Evolutionary conservation across 2,797 vertebrate species (phyloP).

Genomic region (Florisuga fusca): DNA sequence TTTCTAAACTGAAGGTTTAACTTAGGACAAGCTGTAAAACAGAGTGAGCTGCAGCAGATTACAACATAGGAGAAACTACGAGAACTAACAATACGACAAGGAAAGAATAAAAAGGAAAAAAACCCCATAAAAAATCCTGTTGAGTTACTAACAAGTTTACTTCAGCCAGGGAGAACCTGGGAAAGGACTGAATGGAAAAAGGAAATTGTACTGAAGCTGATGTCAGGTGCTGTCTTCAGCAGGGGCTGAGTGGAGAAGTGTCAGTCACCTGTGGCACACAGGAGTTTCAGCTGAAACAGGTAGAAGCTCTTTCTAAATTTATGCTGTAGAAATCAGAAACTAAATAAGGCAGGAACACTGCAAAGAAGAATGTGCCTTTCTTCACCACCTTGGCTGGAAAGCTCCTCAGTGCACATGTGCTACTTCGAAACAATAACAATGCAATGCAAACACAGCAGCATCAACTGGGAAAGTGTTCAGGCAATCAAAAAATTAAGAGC

Average conservation of each 20-base stretch:
- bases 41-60: neutral
- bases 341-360: neutral
- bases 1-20: neutral
- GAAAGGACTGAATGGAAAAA: neutral
- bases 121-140: fast-evolving
- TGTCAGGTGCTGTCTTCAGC: fast-evolving
- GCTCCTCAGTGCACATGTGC: neutral
- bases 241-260: fast-evolving
- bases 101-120: neutral
- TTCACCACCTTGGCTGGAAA: neutral
- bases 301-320: neutral
- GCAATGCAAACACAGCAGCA: fast-evolving
- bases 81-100: neutral
- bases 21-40: neutral
- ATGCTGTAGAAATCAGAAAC: fast-evolving
- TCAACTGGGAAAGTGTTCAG: fast-evolving
- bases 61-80: fast-evolving
- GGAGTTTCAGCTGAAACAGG: neutral
- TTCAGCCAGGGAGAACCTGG: neutral
- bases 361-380: neutral
- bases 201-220: neutral
- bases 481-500: neutral
- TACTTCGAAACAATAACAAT: neutral
- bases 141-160: neutral
- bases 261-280: neutral